Percentiles rank a stretch among this genome's conserved stretches.
phyloP scores from a whole-genome alignment of 2,888 invertebrate genomes.

The Drosophila multiciliata region DNA sequence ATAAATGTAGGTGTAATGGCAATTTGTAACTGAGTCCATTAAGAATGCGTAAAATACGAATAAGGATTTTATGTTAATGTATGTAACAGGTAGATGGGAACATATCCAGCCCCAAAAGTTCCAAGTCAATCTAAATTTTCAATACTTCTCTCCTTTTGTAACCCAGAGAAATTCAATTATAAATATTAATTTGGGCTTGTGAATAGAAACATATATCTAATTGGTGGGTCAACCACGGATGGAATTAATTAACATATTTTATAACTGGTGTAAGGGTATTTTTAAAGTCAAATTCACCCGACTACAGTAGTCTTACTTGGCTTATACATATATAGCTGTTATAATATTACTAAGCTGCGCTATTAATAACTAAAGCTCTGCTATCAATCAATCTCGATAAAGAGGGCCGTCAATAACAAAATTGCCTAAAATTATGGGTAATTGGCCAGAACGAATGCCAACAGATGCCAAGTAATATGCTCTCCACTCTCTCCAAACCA shows the following conservation, averaged over 20 bases:
- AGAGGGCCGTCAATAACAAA: constrained; percentile 1
- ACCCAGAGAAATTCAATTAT: neutral
- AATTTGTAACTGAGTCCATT: neutral
- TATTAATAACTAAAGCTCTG: constrained; percentile 2
- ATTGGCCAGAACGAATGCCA: constrained; percentile 18
- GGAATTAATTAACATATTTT: neutral
- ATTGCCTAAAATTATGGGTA: constrained; percentile 19
- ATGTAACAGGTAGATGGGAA: neutral
- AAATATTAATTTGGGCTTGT: neutral
- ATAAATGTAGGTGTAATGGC: neutral
- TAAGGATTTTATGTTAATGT: neutral
- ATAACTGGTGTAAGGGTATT: neutral
- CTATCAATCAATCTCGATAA: constrained; percentile 4
- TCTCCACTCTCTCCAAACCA: neutral
- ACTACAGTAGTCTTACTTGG: neutral
- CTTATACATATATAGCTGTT: neutral
- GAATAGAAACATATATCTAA: neutral
- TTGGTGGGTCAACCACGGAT: neutral
- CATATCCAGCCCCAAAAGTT: neutral
- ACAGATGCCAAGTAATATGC: constrained; percentile 3
- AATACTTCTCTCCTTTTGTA: neutral
- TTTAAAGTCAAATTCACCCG: neutral
- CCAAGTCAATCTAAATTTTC: neutral
- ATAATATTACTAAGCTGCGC: neutral
- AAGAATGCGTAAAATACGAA: neutral